Conservation (phyloP, 2,888 invertebrate species). For the Tipula vernalis region DNA sequence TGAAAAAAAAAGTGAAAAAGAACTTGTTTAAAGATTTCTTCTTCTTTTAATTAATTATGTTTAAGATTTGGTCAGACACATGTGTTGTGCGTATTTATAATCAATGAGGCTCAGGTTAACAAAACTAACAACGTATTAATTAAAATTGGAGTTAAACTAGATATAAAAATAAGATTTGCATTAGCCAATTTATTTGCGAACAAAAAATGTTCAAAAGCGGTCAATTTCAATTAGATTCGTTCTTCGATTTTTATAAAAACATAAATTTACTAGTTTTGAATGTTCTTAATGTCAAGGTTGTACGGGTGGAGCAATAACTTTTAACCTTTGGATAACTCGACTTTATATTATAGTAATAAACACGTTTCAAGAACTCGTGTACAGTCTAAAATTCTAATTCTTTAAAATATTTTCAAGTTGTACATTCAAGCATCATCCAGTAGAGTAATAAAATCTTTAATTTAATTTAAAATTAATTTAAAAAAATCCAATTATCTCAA, state of each 20-base stretch:
- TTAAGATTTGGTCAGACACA: neutral
- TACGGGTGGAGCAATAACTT: neutral
- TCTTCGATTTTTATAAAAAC: neutral
- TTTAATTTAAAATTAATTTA: neutral
- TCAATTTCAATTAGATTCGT: neutral
- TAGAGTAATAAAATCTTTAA: neutral
- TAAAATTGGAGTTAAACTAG: neutral
- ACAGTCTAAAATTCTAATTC: neutral
- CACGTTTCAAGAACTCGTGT: neutral
- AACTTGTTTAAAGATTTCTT: neutral
- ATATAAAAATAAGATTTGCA: neutral
- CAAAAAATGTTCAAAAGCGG: neutral
- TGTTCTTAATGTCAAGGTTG: neutral
- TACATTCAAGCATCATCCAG: neutral
- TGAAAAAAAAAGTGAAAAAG: neutral
- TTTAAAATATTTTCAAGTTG: neutral
- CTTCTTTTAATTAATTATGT: neutral
- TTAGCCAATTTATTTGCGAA: neutral
- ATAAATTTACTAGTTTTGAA: neutral
- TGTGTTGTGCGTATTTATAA: neutral
- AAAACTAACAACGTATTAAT: neutral
- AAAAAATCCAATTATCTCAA: neutral
- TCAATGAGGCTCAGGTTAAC: neutral
- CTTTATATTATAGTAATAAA: neutral
- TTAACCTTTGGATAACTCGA: neutral